phyloP scores from a whole-genome alignment of 2,888 invertebrate species.

The Aleiodes testaceus region DNA sequence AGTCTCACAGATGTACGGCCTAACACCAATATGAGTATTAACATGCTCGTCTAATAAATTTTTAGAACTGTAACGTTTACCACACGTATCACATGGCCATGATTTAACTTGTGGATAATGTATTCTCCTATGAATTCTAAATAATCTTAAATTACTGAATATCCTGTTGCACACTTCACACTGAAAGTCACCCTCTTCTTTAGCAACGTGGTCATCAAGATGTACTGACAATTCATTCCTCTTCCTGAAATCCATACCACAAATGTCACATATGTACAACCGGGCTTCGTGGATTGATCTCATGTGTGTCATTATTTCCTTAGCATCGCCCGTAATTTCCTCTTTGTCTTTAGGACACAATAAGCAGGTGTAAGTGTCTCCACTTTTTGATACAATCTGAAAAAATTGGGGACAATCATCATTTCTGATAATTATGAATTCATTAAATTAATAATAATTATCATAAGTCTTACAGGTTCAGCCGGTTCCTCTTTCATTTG shows the following conservation, averaged over 20 bases:
- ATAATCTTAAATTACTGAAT: conserved; percentile 77
- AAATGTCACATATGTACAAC: conserved; percentile 82
- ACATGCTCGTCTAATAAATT: conserved; percentile 83
- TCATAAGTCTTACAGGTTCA: neutral
- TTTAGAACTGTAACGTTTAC: conserved; percentile 81
- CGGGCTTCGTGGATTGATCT: conserved; percentile 78
- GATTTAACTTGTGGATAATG: conserved; percentile 78
- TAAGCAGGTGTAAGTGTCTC: conserved; percentile 75
- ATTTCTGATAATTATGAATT: too few species aligned
- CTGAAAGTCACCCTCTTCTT: conserved; percentile 78
- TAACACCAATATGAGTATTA: conserved; percentile 80
- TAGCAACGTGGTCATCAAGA: conserved; percentile 78
- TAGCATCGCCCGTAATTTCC: conserved; percentile 75
- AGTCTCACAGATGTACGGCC: conserved; percentile 79
- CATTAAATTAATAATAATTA: too few species aligned
- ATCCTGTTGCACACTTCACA: conserved; percentile 79
- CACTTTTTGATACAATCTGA: conserved; percentile 65
- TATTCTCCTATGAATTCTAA: conserved; percentile 79
- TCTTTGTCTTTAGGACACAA: conserved; percentile 73
- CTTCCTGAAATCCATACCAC: conserved; percentile 79
- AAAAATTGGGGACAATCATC: too few species aligned
- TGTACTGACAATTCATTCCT: conserved; percentile 79
- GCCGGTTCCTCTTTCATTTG: neutral
- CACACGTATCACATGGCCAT: conserved; percentile 80
- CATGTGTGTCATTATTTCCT: conserved; percentile 78